Conservation (phyloP, 2,797 vertebrate genomes). For the Luscinia megarhynchos region DNA sequence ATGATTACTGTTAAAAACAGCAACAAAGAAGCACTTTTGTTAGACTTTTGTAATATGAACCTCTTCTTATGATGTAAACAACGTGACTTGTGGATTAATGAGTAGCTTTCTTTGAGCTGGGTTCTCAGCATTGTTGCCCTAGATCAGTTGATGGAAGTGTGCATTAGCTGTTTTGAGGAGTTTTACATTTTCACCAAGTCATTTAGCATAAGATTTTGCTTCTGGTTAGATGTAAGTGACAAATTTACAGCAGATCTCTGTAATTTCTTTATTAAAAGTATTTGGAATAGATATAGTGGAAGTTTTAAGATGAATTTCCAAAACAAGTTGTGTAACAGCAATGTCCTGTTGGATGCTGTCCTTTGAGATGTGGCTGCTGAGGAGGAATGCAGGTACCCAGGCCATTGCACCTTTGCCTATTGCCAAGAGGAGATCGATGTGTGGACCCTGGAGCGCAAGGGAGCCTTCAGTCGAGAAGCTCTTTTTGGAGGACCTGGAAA, state of each 20-base stretch:
- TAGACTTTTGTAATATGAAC: neutral
- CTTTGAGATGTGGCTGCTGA: conserved; percentile 90
- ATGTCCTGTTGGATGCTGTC: neutral
- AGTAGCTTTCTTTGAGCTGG: neutral
- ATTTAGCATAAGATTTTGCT: neutral
- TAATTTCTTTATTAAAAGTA: neutral
- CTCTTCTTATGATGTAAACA: neutral
- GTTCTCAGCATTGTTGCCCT: neutral
- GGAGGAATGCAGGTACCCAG: conserved; percentile 91
- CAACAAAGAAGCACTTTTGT: neutral
- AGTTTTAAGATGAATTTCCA: neutral
- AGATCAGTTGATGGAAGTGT: neutral
- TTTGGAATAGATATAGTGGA: neutral
- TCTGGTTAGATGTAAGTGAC: neutral
- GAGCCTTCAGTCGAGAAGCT: conserved; percentile 91
- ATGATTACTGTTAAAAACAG: neutral
- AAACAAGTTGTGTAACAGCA: neutral
- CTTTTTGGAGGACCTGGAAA: conserved; percentile 89
- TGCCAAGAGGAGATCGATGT: conserved; percentile 98
- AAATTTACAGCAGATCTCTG: neutral
- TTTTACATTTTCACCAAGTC: neutral
- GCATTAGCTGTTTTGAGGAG: neutral
- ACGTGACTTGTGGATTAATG: neutral
- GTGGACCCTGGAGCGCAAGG: conserved; percentile 95
- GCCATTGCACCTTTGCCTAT: conserved; percentile 96